Conservation (phyloP, 1,140 invertebrate genomes). For the Drosophila simulans region DNA sequence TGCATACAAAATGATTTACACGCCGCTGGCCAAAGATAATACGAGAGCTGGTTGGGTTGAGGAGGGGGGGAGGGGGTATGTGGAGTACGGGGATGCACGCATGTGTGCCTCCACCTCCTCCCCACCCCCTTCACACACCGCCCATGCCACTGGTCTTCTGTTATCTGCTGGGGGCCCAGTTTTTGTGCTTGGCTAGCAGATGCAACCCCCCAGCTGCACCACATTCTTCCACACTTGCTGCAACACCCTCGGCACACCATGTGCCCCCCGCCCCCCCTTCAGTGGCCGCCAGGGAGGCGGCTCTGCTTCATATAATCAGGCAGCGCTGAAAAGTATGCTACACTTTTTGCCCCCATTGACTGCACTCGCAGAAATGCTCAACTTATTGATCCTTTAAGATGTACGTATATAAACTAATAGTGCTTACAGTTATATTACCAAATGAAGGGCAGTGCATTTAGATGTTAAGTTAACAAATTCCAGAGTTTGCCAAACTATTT, state of each 20-base stretch:
- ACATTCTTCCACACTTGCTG: conserved; percentile 26
- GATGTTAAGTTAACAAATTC: neutral
- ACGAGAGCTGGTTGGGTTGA: conserved; percentile 22
- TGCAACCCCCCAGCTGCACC: conserved; percentile 12
- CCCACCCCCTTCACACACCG: neutral
- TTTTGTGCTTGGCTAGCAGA: conserved; percentile 60
- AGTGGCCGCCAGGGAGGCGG: conserved; percentile 17
- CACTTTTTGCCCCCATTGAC: conserved; percentile 54
- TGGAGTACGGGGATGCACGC: conserved; percentile 8
- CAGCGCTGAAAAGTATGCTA: conserved; percentile 79
- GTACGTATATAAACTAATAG: neutral
- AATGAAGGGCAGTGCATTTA: too few relatives aligned
- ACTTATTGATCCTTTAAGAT: neutral
- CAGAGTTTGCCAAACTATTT: neutral
- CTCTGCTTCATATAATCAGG: conserved; percentile 68
- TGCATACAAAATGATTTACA: conserved; percentile 84
- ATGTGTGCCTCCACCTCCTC: conserved; percentile 3
- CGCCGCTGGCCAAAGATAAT: conserved; percentile 82
- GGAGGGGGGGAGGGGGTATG: neutral
- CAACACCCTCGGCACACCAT: neutral
- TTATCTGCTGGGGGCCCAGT: conserved; percentile 20
- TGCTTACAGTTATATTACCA: neutral
- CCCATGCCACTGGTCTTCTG: neutral
- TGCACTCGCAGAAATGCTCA: conserved; percentile 7
- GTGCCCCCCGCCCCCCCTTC: neutral